Percentiles rank a stretch among this genome's conserved stretches.
phyloP scores from a whole-genome alignment of 2,888 invertebrate genomes.

The Drosophila nr. fundita region DNA sequence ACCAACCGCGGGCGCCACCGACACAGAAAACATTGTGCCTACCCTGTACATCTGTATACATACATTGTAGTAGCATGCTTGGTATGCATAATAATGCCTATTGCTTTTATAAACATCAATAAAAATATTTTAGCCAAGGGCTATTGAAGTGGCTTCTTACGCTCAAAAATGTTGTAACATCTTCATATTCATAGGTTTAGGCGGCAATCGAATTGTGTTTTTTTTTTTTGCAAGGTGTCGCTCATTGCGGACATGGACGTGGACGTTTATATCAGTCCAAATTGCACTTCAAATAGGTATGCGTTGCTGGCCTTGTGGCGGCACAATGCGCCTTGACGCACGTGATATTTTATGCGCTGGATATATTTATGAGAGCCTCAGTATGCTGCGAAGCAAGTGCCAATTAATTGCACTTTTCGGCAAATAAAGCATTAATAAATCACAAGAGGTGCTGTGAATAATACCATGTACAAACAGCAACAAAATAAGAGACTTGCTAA shows the following conservation, averaged over 20 bases:
- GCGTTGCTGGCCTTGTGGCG: conserved; percentile 58
- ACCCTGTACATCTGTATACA: conserved; percentile 3
- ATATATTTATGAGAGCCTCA: conserved; percentile 58
- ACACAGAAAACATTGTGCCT: conserved; percentile 11
- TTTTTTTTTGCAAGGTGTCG: conserved; percentile 68
- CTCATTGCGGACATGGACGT: conserved; percentile 61
- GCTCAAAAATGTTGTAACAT: conserved; percentile 34
- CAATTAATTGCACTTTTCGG: conserved; percentile 31
- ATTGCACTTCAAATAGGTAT: conserved; percentile 71
- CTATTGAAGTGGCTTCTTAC: conserved; percentile 16
- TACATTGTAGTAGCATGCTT: neutral
- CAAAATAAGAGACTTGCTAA: neutral
- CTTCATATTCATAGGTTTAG: conserved; percentile 28
- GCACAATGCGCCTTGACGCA: conserved; percentile 52
- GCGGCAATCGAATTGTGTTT: conserved; percentile 27
- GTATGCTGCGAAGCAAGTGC: conserved; percentile 22
- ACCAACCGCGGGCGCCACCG: conserved; percentile 53
- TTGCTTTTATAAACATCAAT: conserved; percentile 31
- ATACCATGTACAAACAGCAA: neutral
- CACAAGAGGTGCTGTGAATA: neutral
- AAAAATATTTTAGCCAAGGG: conserved; percentile 24
- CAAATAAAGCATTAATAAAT: conserved; percentile 22
- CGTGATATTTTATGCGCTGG: conserved; percentile 61
- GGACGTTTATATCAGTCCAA: conserved; percentile 34
- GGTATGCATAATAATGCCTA: conserved; percentile 44